Base-by-base conservation (phyloP, 35 echinoderm and acorn worm genomes). In the Apostichopus californicus region DNA sequence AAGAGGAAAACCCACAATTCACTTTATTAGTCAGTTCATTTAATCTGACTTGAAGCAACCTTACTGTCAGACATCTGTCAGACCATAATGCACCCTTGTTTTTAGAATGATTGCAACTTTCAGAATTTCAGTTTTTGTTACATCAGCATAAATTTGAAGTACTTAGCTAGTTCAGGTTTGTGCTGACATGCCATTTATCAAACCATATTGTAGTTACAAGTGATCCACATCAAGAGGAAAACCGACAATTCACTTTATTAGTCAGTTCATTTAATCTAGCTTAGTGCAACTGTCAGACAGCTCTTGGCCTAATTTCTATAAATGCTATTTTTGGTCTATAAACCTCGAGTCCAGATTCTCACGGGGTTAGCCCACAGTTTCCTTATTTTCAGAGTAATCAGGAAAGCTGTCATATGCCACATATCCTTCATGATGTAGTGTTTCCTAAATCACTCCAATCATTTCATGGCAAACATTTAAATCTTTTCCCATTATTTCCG, bases 311-410 rank as follows among this genome's bases (percentile, higher is more conserved):
- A 11, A 68, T 68, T 68, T 68, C 11, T 68, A 5, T 5, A 68
- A 68, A 5, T 11, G 18, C 64, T 68, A 68, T 4, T 68, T 68
- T 68, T 68, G 64, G 64, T 68, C 64, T 68, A 5, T 68, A 4
- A 68, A 68, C 11, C 64, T 14, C 0, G 64, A 68, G 18, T 68
- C 64, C 64, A 68, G 64, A 68, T 68, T 68, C 64, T 68, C 18
- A 68, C 18, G 18, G 64, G 24, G 18, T 68, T 68, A 14, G 64
- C 64, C 53, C 78, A 21, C 78, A 13, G 53, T 80, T 80, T 26
- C 78, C 18, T 80, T 46, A 80, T 7, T 80, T 80, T 80, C 78
- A 80, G 22, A 80, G 21, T 80, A 80, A 34, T 26, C 78, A 80
- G 78, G 78, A 80, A 80, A 54, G 53, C 78, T 54, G 78, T 80